phyloP scores from a whole-genome alignment of 2,888 invertebrate species.

The Cephus runcator region DNA sequence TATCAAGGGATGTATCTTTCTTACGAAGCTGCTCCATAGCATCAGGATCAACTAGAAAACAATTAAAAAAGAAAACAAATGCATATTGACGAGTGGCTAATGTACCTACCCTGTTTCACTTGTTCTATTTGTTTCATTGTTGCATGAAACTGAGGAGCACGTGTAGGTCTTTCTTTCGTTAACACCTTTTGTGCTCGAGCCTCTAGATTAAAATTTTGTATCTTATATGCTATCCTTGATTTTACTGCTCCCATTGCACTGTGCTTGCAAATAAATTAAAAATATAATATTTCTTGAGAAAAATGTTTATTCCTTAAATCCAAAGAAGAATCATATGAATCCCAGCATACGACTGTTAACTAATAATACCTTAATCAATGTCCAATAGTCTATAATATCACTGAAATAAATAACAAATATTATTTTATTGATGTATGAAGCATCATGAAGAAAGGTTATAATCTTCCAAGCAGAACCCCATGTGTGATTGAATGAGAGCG shows the following conservation, averaged over 20 bases:
- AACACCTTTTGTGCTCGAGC: slow-evolving; percentile 79
- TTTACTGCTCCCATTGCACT: slow-evolving; percentile 74
- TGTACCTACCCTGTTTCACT: slow-evolving; percentile 66
- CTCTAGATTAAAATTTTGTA: slow-evolving; percentile 79
- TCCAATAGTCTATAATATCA: neutral
- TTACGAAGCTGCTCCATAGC: slow-evolving; percentile 71
- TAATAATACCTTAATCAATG: neutral
- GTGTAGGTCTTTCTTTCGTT: slow-evolving; percentile 72
- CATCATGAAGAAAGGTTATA: neutral
- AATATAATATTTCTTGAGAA: neutral
- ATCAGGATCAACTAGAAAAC: slow-evolving; percentile 70
- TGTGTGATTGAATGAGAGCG: neutral
- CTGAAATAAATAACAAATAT: neutral
- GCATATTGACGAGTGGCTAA: neutral
- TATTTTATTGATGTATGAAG: neutral
- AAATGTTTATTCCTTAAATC: neutral
- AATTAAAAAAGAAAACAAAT: slow-evolving; percentile 23
- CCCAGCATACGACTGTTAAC: neutral
- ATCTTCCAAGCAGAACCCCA: neutral
- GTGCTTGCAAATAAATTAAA: slow-evolving; percentile 11
- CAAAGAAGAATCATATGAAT: neutral
- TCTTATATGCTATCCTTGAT: slow-evolving; percentile 71
- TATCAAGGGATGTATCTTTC: slow-evolving; percentile 74
- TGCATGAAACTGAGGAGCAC: slow-evolving; percentile 77
- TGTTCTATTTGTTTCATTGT: slow-evolving; percentile 74